phyloP scores from a whole-genome alignment of 2,888 invertebrate species.

The Callosobruchus maculatus region DNA sequence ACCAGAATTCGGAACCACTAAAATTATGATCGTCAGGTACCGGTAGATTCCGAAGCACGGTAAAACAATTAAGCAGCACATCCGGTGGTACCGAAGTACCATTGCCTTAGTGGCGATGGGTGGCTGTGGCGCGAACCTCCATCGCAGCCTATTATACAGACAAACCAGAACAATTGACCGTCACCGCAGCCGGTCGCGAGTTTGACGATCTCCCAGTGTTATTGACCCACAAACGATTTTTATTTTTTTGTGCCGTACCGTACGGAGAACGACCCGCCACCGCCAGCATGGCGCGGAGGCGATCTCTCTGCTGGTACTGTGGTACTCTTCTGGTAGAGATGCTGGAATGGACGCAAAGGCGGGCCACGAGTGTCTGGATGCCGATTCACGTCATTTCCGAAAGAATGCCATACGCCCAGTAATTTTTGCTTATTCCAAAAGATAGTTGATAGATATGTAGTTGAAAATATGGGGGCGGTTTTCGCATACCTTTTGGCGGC shows the following conservation, averaged over 20 bases:
- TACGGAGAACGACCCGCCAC: not conserved
- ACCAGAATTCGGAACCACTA: no score
- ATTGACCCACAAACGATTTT: not conserved
- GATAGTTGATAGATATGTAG: no score
- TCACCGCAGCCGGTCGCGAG: not conserved
- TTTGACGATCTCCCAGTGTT: not conserved
- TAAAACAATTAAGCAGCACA: not conserved
- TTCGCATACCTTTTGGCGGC: no score
- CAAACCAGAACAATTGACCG: not conserved
- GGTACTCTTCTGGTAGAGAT: not conserved
- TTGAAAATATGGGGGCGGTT: no score
- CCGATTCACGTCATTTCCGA: not conserved
- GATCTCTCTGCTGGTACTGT: not conserved
- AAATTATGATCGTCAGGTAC: no score
- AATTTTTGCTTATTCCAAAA: no score
- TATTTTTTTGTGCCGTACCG: not conserved
- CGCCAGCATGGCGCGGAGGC: not conserved
- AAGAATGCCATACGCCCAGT: no score
- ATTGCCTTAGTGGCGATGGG: not conserved
- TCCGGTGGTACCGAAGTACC: not conserved
- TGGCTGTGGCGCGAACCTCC: not conserved
- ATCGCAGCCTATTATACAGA: not conserved
- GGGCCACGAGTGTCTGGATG: not conserved
- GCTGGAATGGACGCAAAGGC: not conserved
- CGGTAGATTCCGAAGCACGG: not conserved